Conservation (phyloP, 2,888 invertebrate genomes). For the Neocrepidodera transversa region DNA sequence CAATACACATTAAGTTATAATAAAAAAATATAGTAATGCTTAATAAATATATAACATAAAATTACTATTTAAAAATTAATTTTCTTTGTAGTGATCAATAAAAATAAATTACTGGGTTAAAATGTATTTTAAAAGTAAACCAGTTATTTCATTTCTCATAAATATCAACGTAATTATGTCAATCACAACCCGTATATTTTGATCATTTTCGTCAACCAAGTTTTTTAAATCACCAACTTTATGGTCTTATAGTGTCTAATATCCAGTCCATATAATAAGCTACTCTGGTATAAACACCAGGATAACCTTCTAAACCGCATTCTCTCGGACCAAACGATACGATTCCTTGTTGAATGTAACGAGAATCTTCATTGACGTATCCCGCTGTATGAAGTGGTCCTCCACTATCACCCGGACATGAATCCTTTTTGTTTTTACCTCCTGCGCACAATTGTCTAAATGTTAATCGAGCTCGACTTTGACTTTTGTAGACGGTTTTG, state of each 20-base stretch:
- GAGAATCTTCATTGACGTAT: slow-evolving; percentile 53
- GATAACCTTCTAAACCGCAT: slow-evolving; percentile 65
- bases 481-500: slow-evolving; percentile 38
- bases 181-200: no score
- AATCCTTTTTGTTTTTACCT: slow-evolving; percentile 66
- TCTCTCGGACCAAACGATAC: slow-evolving; percentile 63
- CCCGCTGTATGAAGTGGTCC: slow-evolving; percentile 67
- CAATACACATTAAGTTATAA: no score
- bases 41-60: no score
- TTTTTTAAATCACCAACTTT: no score
- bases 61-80: no score
- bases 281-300: slow-evolving; percentile 75
- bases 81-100: no score
- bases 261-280: slow-evolving; percentile 73
- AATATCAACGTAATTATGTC: no score
- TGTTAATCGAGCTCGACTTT: slow-evolving; percentile 49
- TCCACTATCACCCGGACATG: slow-evolving; percentile 74
- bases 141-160: no score
- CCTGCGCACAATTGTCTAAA: slow-evolving; percentile 70
- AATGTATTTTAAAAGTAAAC: no score
- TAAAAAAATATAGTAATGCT: no score
- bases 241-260: slow-evolving; percentile 58
- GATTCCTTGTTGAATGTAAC: slow-evolving; percentile 66
- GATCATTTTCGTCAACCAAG: no score
- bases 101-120: no score